Conservation (phyloP, 2,113 vertebrate species). For the Coptodon bakossiorum region DNA sequence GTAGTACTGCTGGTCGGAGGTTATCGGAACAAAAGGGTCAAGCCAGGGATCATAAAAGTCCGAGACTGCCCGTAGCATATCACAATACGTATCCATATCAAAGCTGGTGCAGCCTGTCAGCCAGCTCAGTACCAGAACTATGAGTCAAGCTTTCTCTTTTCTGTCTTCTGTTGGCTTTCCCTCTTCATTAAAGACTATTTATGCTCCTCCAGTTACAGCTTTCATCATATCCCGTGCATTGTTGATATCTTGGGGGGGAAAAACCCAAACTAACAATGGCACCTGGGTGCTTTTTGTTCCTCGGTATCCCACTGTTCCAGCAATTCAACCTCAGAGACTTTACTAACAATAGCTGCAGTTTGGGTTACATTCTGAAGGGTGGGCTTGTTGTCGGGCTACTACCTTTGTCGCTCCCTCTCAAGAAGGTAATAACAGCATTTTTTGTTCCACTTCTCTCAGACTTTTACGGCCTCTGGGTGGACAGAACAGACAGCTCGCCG, state of each 20-base stretch:
- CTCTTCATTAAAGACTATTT: slow-evolving; percentile 10
- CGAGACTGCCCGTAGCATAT: not conserved
- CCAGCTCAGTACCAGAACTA: not conserved
- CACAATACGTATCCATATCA: not conserved
- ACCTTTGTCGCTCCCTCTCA: not conserved
- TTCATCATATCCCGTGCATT: slow-evolving; percentile 8
- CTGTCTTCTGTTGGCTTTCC: not conserved
- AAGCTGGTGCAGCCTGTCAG: not conserved
- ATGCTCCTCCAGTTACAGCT: slow-evolving; percentile 20
- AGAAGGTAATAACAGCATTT: slow-evolving; percentile 1
- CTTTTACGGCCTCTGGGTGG: not conserved
- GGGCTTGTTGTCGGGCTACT: not conserved
- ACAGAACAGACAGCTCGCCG: slow-evolving; percentile 25
- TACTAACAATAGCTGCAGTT: slow-evolving; percentile 34
- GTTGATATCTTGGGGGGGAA: not conserved
- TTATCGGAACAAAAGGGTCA: not conserved
- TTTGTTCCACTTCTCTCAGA: not conserved
- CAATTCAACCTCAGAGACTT: not conserved
- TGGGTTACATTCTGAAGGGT: slow-evolving; percentile 9
- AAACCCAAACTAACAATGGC: slow-evolving; percentile 12
- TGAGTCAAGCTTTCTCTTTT: not conserved
- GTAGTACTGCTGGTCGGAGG: not conserved
- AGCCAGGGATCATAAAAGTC: not conserved
- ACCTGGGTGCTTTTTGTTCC: slow-evolving; percentile 5
- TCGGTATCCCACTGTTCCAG: not conserved